Base-by-base conservation (phyloP, 2,888 invertebrate species). In the Stenchaetothrips biformis region DNA sequence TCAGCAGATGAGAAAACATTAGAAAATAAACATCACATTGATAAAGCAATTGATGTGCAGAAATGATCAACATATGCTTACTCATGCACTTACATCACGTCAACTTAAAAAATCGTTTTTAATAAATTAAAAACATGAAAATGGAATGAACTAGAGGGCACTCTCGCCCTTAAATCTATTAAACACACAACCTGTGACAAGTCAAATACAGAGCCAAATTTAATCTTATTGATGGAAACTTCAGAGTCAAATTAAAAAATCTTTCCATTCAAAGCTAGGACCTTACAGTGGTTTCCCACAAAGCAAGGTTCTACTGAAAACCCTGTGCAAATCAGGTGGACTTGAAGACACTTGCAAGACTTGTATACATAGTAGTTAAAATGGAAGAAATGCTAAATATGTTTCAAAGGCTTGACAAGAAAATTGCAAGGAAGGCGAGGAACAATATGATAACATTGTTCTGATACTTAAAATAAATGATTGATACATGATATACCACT, bases 1-100 rank as follows among this genome's bases (percentile, higher is more conserved):
- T 74, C 67, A 74, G 67, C 67, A 74, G 25, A 25, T 74, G 7
- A 59, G 37, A 59, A 59, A 59, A 59, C 59, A 59, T 59, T 59
- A 16, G 7, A 18, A 59, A 59, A 16, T 59, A 18, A 16, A 18
- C 18, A 59, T 18, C 16, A 59, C 18, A 59, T 18, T 18, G 16
- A 6, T 59, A 59, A 18, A 18, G 59, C 59, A 16, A 59, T 59
- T 18, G 18, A 59, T 18, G 18, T 59, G 37, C 37, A 18, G 59
- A 59, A 18, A 59, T 59, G 59, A 59, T 13, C 7, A 59, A 59
- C 59, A 59, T 59, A 59, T 59, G 59, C 59, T 59, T 59, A 18
- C 59, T 18, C 16, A 59, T 18, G 59, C 59, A 59, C 18, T 7
- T 18, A 59, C 13, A 59, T 59, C 59, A 59, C 59, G 18, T 59